Evolutionary conservation across 2,888 invertebrate genomes (phyloP), one percentile per base, ranked within the genome.

Genomic region (Pandemis corylana): DNA sequence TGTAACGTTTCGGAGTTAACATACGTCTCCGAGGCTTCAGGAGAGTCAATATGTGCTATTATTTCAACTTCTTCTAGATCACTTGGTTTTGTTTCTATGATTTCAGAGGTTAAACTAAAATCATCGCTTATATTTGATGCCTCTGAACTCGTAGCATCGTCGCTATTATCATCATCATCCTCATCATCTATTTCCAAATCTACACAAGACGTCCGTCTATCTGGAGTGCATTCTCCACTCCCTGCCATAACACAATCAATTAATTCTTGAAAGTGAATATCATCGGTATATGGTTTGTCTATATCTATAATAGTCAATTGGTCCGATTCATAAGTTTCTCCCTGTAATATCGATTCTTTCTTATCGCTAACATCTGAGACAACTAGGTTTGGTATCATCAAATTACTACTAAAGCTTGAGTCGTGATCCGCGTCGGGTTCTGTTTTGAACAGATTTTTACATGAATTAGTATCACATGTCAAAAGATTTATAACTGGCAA

Each of bases 21-120:
- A 72, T 95, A 95, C 5, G 96, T 96, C 10, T 98, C 97, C 7
- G 97, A 97, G 12, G 96, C 95, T 91, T 97, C 97, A 0, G 97
- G 97, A 0, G 97, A 97, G 85, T 98, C 97, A 71, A 97, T 97
- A 83, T 98, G 97, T 12, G 96, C 96, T 68, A 97, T 96, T 78
- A 95, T 95, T 83, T 91, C 91, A 15, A 91, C 91, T 68, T 95
- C 95, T 74, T 93, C 91, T 3, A 84, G 77, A 7, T 93, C 92
- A 5, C 85, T 89, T 2, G 91, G 90, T 78, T 92, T 94, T 72
- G 95, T 95, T 76, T 96, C 96, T 65, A 96, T 94, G 51, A 96
- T 96, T 85, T 97, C 97, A 3, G 96, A 96, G 71, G 95, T 95
- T 80, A 97, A 95, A 88, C 96, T 97, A 85, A 95, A 96, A 85